Evolutionary conservation across 2,797 vertebrate genomes (phyloP), one percentile per base, ranked within the genome.

Genomic region (Phoebastria nigripes): DNA sequence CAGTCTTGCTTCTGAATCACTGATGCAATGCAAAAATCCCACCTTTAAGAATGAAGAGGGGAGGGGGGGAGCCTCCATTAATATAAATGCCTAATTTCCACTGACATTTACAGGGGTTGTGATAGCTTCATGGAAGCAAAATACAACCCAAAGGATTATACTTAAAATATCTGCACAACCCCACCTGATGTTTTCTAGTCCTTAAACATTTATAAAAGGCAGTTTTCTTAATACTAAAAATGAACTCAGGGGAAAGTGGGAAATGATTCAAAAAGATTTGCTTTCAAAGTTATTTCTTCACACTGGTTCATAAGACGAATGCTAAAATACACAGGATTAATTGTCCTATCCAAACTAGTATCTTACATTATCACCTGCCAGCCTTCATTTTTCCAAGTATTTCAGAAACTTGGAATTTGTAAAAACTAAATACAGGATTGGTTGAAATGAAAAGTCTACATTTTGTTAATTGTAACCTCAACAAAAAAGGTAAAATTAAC

Each of bases 91-190:
- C 94, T 94, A 93, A 95, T 95, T 97, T 82, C 83, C 81, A 89
- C 76, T 89, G 96, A 95, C 86, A 83, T 96, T 96, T 96, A 96
- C 89, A 96, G 73, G 59, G 87, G 67, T 91, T 92, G 67, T 85
- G 91, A 95, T 88, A 94, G 90, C 89, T 97, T 91, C 87, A 78
- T 76, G 78, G 95, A 93, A 94, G 88, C 51, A 70, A 69, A 78
- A 86, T 56, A 59, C 22, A 88, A 41, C 89, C 51, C 89, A 51
- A 87, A 96, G 90, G 91, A 97, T 93, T 76, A 87, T 35, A 41
- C 63, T 89, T 95, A 46, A 55, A 89, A 96, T 49, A 78, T 39
- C 83, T 84, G 21, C 62, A 81, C 67, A 97, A 78, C 81, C 47
- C 67, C 69, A 51, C 63, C 82, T 79, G 70, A 95, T 93, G 95